phyloP scores from a whole-genome alignment of 1,140 invertebrate genomes.

The Anadara kagoshimensis region DNA sequence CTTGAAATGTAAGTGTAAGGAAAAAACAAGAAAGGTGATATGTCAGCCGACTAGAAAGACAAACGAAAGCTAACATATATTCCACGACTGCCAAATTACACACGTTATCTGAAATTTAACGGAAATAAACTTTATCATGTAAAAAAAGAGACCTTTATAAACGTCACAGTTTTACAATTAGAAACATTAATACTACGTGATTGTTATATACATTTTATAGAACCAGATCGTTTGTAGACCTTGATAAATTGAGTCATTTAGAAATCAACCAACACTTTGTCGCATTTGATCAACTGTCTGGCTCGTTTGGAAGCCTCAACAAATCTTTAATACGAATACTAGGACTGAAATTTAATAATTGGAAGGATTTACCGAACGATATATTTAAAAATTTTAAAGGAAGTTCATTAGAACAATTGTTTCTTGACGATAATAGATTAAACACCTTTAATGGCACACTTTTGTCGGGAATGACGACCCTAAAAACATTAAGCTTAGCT shows the following conservation, averaged over 20 bases:
- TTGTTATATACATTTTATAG: neutral
- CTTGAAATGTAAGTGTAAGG: too few relatives aligned
- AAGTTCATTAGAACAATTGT: too few relatives aligned
- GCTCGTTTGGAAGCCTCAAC: neutral
- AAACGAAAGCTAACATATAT: neutral
- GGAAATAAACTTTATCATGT: neutral
- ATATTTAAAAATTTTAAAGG: too few relatives aligned
- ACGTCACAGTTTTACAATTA: neutral
- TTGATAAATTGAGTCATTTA: neutral
- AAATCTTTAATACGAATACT: neutral
- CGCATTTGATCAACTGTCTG: neutral
- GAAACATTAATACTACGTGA: neutral
- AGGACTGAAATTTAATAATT: neutral
- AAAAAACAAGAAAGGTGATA: too few relatives aligned
- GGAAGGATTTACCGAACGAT: neutral
- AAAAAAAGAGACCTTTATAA: neutral
- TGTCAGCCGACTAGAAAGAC: too few relatives aligned
- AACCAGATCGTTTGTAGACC: neutral
- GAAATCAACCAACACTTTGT: constrained; percentile 2
- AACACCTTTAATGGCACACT: too few relatives aligned
- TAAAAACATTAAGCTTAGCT: too few relatives aligned
- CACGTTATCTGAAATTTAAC: neutral
- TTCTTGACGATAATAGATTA: too few relatives aligned
- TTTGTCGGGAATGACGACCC: too few relatives aligned
- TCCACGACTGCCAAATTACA: constrained; percentile 1